These are phyloP conservation scores for Lysiphlebus fabarum DNA, from an alignment of 1,140 invertebrate species.

Conservation along the genomic window DNA sequence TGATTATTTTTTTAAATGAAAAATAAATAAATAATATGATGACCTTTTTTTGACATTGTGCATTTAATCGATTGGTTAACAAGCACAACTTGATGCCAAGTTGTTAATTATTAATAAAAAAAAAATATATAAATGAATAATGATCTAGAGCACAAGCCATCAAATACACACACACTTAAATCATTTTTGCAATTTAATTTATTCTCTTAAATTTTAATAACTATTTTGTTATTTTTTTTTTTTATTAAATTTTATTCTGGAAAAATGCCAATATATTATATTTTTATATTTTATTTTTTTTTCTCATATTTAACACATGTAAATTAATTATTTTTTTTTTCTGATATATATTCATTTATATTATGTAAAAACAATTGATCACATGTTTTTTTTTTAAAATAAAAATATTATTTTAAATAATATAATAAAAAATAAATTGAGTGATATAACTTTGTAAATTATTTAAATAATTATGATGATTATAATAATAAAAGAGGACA, in stretches of 20 bases:
- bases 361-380: too few species aligned
- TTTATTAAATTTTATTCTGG: not conserved
- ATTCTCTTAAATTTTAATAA: conserved; percentile 1
- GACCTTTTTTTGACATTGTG: conserved; percentile 31
- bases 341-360: too few species aligned
- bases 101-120: conserved; percentile 40
- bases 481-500: not conserved
- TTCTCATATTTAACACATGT: not conserved
- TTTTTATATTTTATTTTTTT: not conserved
- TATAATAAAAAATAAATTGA: too few species aligned
- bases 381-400: too few species aligned
- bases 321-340: too few species aligned
- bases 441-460: too few species aligned
- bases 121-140: conserved; percentile 41
- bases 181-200: conserved; percentile 20
- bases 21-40: conserved; percentile 13
- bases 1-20: not conserved
- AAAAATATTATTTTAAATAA: too few species aligned
- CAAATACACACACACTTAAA: not conserved
- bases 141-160: conserved; percentile 28
- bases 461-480: too few species aligned
- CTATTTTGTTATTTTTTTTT: too few species aligned
- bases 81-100: conserved; percentile 34
- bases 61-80: conserved; percentile 45
- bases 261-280: conserved; percentile 7